Conservation (phyloP, 2,113 vertebrate species). For the Bufo gargarizans region DNA sequence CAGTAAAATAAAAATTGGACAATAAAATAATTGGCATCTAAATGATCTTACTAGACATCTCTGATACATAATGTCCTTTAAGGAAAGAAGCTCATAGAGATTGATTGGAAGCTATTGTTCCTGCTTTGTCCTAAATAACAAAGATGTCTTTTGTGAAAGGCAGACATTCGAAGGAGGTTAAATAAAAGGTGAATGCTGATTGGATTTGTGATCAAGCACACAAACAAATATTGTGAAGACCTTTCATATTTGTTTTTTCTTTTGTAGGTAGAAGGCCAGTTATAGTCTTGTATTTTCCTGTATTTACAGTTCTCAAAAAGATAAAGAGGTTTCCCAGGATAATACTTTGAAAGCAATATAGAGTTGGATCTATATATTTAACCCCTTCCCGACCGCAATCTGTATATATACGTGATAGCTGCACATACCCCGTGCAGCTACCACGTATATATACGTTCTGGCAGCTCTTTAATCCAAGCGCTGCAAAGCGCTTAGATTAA, state of each 20-base stretch:
- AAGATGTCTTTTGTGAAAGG: not conserved
- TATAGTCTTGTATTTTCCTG: not conserved
- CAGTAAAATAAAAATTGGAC: not conserved
- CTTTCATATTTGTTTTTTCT: not conserved
- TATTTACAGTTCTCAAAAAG: not conserved
- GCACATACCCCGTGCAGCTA: no score
- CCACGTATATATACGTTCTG: no score
- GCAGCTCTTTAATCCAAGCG: no score
- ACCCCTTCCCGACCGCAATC: no score
- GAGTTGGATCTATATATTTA: no score
- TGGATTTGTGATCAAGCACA: constrained; percentile 17
- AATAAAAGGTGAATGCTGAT: constrained; percentile 12
- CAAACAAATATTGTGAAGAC: not conserved
- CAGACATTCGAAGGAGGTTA: not conserved
- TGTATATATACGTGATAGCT: no score
- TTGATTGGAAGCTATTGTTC: constrained; percentile 10
- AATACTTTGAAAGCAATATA: no score
- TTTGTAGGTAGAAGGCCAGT: not conserved
- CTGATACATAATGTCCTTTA: not conserved
- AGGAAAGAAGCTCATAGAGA: not conserved
- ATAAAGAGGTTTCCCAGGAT: no score
- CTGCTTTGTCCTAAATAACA: constrained; percentile 3
- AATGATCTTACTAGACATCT: not conserved
- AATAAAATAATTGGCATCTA: not conserved
- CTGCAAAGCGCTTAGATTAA: no score